Conservation (phyloP, 2,113 vertebrate genomes). For the Tangachromis dhanisi region DNA sequence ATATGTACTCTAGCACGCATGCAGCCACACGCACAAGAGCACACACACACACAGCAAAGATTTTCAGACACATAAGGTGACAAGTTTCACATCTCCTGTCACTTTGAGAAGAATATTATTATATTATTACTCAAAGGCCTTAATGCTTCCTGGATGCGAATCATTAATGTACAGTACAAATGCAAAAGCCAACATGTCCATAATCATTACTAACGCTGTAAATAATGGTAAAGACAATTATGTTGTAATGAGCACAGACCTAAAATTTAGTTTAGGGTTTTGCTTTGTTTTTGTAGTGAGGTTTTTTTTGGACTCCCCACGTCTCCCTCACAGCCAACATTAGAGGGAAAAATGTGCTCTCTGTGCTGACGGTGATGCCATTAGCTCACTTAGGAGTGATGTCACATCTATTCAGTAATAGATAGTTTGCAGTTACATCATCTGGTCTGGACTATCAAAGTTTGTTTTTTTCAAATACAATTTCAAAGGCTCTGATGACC, state of each 20-base stretch:
- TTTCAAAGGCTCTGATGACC: constrained; percentile 26
- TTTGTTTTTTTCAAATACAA: constrained; percentile 2
- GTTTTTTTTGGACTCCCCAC: background rate
- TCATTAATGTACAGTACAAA: background rate
- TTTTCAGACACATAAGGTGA: background rate
- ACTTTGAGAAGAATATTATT: background rate
- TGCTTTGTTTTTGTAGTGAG: background rate
- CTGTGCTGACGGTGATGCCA: background rate
- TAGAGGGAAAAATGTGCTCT: background rate
- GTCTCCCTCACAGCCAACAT: background rate
- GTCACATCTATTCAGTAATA: constrained; percentile 3
- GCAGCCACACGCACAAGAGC: background rate
- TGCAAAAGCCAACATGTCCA: background rate
- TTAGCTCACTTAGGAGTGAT: constrained; percentile 17
- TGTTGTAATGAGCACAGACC: background rate
- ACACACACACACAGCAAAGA: background rate
- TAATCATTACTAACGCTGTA: background rate
- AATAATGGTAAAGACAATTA: background rate
- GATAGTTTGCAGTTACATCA: constrained; percentile 11
- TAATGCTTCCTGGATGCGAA: background rate
- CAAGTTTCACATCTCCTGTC: background rate
- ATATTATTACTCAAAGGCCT: background rate
- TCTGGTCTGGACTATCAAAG: background rate
- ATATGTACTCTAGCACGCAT: background rate
- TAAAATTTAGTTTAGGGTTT: background rate